Base-by-base conservation (phyloP, 2,888 invertebrate species). In the Drosophila picticornis region DNA sequence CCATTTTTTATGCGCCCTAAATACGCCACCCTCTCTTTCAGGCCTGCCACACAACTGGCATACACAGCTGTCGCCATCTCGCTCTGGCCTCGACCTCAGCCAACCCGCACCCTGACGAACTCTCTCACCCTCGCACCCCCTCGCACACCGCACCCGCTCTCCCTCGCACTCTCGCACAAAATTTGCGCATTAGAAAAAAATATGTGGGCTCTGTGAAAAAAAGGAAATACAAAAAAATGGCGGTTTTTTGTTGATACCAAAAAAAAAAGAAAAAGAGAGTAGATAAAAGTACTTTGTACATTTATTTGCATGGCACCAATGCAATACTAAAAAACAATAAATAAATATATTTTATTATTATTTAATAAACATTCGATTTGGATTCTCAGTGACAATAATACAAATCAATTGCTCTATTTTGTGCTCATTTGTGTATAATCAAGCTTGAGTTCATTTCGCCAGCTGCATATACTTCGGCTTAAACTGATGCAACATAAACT, bases 1-100 rank as follows among this genome's bases (percentile, higher is more conserved):
- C 88, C 88, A 88, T 88, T 88, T 88, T 88, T 84, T 88, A 82
- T 88, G 79, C 78, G 73, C 81, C 78, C 85, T 75, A 86, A 81
- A 75, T 75, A 72, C 86, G 60, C 80, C 79, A 70, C 77, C 83
- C 85, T 57, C 72, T 59, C 50, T 53, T 57, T 27, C 60, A 27
- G 60, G 31, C 46, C 38, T 38, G 53, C 25, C 46, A 16, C 63
- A n/a, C 22, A 55, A 16, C 61, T 62, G 55, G 57, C 29, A 29
- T 63, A 11, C 27, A 19, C 65, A 22, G 11, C 6, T 38, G 53
- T 43, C 19, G 51, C 64, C 27, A 43, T 50, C 66, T 50, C 67
- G 51, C 60, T 32, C 34, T 51, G 27, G 62, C 40, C 61, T 56
- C 43, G 34, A 36, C 57, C 59, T 43, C 31, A 25, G 57, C 59